Conservation (phyloP, 2,888 invertebrate species). For the Notocelia uddmanniana region DNA sequence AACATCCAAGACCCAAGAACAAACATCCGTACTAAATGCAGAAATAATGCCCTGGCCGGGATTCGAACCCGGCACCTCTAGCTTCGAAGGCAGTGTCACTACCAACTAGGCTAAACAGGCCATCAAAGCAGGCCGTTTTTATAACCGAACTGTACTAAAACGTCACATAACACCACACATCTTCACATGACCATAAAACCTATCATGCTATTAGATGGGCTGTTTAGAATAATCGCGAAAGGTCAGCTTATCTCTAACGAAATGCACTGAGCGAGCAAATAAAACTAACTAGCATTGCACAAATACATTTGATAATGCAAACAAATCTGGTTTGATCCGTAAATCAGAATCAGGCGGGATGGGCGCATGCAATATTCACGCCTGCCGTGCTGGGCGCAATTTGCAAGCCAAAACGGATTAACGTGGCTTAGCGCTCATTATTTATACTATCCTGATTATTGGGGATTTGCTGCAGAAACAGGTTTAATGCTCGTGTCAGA, state of each 20-base stretch:
- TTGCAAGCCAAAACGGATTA: conserved; percentile 60
- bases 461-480: neutral
- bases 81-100: too few species aligned
- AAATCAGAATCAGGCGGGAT: conserved; percentile 32
- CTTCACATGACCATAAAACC: too few species aligned
- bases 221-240: too few species aligned
- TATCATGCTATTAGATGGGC: too few species aligned
- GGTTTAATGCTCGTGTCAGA: neutral
- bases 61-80: too few species aligned
- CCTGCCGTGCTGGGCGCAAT: conserved; percentile 55
- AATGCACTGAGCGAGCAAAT: neutral
- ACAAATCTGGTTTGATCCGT: conserved; percentile 30
- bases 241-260: neutral
- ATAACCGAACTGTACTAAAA: too few species aligned
- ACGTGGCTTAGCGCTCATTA: conserved; percentile 54
- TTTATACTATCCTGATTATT: conserved; percentile 41
- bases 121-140: too few species aligned
- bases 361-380: conserved; percentile 57
- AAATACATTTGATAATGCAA: conserved; percentile 2
- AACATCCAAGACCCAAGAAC: too few species aligned
- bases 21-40: too few species aligned
- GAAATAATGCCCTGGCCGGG: too few species aligned
- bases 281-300: neutral
- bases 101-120: too few species aligned
- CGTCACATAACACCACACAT: too few species aligned